Percentiles rank a stretch among this genome's conserved stretches.
Evolutionary conservation across 2,888 invertebrate species (phyloP).

Genomic region (Diloba caeruleocephala): DNA sequence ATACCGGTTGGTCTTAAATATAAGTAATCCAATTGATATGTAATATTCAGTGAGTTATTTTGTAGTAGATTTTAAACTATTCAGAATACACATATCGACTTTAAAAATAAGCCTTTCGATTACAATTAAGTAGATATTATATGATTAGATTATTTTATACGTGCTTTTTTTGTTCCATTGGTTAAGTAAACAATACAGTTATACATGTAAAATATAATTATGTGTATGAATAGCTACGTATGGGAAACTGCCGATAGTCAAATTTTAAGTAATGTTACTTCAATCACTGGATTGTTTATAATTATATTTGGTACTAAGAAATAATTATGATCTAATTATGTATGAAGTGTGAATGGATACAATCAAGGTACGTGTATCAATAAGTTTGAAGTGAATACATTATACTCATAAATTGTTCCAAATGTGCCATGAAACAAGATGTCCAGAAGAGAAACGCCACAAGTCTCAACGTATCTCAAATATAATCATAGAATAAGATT

Average conservation of each 20-base stretch:
- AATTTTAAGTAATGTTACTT: slow-evolving; percentile 46
- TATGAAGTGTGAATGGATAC: slow-evolving; percentile 50
- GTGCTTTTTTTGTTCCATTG: slow-evolving; percentile 46
- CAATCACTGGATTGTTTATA: slow-evolving; percentile 42
- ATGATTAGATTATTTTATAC: slow-evolving; percentile 38
- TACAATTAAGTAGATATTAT: slow-evolving; percentile 48
- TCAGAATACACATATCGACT: slow-evolving; percentile 57
- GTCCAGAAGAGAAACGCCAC: slow-evolving; percentile 42
- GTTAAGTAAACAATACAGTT: slow-evolving; percentile 33
- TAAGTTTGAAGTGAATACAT: slow-evolving; percentile 50
- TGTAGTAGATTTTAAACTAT: slow-evolving; percentile 36
- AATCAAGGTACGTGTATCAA: slow-evolving; percentile 38
- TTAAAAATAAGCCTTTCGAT: slow-evolving; percentile 41
- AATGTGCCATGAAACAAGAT: slow-evolving; percentile 56
- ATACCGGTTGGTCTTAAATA: slow-evolving; percentile 12
- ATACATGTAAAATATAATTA: slow-evolving; percentile 35
- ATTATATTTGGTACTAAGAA: slow-evolving; percentile 52
- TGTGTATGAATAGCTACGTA: slow-evolving; percentile 32
- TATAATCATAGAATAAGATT: slow-evolving; percentile 51
- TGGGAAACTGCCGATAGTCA: slow-evolving; percentile 44
- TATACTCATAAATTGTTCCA: slow-evolving; percentile 59
- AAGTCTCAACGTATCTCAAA: slow-evolving; percentile 55
- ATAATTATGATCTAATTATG: slow-evolving; percentile 26
- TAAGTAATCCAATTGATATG: slow-evolving; percentile 27
- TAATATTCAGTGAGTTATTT: slow-evolving; percentile 47